Base-by-base conservation (phyloP, 2,113 vertebrate species). In the Gnathonemus longibarbis region DNA sequence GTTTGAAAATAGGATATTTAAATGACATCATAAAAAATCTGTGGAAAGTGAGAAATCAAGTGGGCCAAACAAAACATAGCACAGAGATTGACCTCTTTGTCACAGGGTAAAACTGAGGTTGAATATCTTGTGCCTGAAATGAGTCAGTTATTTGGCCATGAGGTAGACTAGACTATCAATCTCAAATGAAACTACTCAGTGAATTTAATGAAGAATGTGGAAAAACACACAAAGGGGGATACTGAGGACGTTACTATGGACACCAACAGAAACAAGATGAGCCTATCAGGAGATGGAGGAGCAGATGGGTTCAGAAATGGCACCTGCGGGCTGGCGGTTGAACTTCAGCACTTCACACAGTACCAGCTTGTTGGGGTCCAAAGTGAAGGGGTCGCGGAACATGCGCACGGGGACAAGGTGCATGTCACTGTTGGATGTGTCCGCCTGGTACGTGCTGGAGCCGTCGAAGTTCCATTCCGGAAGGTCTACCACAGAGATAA, bases 351-450 rank as follows among this genome's bases (percentile, higher is more conserved):
- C 96, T 24, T 97, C 96, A 0, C 96, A 97, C 74, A 97, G 92
- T 48, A 97, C 95, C 74, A 96, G 90, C 77, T 95, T 94, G 93
- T 96, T 96, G 66, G 94, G 96, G 84, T 97, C 96, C 89, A 94
- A 92, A 45, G 90, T 92, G 19, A 95, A 95, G 11, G 96, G 96
- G 90, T 97, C 96, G 74, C 95, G 93, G 90, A 97, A 97, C 92
- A 97, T 95, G 84, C 90, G 0, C 3, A 95, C 93, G 0, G 96
- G 96, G 85, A 94, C 70, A 56, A 94, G 91, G 94, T 96, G 97
- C 97, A 98, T 98, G 93, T 98, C 97, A 0, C 97, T 98, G 95
- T 97, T 96, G 90, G 95, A 95, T 31, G 95, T 96, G 87, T 96
- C 91, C 0, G 96, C 90, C 92, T 98, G 97, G 0, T 91, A 93